Base-by-base conservation (phyloP, 2,888 invertebrate species). In the Nomada goodeniana region DNA sequence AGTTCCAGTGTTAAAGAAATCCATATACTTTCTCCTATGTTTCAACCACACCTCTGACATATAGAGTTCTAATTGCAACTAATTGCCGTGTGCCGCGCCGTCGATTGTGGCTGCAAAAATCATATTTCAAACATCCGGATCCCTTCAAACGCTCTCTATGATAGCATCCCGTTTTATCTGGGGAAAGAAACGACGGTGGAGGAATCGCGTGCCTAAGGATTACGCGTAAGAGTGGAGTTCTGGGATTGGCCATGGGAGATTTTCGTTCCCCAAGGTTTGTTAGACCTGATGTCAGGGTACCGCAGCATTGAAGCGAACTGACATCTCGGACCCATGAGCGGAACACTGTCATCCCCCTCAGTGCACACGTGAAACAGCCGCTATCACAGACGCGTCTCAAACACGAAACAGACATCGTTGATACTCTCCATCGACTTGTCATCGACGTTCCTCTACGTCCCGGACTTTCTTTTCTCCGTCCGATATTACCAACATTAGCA, bases 231-330 rank as follows among this genome's bases (percentile, higher is more conserved):
- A 36, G 59, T 50, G 18, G 72, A 80, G 76, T 63, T 52, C 70
- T 60, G 76, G 88, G 88, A 91, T 92, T 91, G 91, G 91, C 88
- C 91, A 89, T 89, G 90, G 89, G 90, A 91, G 89, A 89, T 91
- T 86, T 85, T 91, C 89, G 90, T 89, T 90, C 90, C 89, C 91
- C 88, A 84, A 90, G 90, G 89, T 88, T 89, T 87, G 89, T 86
- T 87, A 89, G 90, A 90, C 86, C 89, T 89, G 86, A 84, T 92
- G 93, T 93, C 93, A 93, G 76, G 86, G 89, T 90, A 83, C 90
- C 90, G 84, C 88, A 83, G 90, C 91, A 89, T 92, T 92, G 93
- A 92, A 92, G 90, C 89, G 91, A 82, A 80, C 89, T 93, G 93
- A 92, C 92, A 88, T 89, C 85, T 91, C 89, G 90, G 90, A 90